Evolutionary conservation across 2,797 vertebrate species (phyloP).

Genomic region (Hoplostethus atlanticus): DNA sequence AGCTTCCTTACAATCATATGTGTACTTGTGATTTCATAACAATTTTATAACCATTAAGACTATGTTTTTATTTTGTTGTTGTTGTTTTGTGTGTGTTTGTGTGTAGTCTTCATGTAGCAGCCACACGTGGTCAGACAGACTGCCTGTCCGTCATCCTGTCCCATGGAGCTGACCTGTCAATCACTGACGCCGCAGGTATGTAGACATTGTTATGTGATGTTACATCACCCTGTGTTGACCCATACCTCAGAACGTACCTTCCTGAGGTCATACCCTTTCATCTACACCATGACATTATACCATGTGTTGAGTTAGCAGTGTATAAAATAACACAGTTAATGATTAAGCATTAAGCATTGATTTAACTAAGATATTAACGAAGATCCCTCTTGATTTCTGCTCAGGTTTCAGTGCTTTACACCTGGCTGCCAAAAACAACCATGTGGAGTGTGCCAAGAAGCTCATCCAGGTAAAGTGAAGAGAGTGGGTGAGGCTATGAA

Average conservation of each 20-base stretch:
- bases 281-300: no score
- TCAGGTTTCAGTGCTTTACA: conserved; percentile 93
- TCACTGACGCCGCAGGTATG: conserved; percentile 90
- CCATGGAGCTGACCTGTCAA: conserved; percentile 91
- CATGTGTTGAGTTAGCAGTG: no score
- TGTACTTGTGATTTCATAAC: background rate
- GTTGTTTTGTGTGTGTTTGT: conserved; percentile 11
- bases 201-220: background rate
- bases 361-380: background rate
- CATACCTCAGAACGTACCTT: no score
- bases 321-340: background rate
- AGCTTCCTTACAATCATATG: background rate
- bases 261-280: no score
- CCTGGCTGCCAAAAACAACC: conserved; percentile 94
- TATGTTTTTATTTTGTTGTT: conserved; percentile 17
- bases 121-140: conserved; percentile 90
- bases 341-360: background rate
- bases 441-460: conserved; percentile 90
- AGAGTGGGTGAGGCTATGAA: background rate
- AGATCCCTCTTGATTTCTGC: conserved; percentile 2
- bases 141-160: conserved; percentile 92
- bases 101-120: conserved; percentile 93
- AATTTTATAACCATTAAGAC: background rate
- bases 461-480: conserved; percentile 90
- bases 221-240: no score